Conservation (phyloP, 2,113 vertebrate species). For the Lepus timidus region DNA sequence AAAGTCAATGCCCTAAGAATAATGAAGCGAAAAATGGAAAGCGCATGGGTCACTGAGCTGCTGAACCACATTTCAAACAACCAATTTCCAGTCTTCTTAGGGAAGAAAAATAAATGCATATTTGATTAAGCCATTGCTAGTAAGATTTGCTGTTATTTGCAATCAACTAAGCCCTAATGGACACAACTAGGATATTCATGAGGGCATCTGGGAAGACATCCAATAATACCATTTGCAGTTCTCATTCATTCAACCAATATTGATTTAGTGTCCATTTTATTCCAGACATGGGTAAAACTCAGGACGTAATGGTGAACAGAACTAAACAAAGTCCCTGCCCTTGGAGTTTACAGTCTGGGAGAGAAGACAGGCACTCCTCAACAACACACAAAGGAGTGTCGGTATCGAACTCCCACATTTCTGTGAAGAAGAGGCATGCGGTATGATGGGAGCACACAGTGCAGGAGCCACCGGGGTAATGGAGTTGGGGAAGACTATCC, state of each 20-base stretch:
- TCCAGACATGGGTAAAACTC: neutral
- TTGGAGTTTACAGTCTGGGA: neutral
- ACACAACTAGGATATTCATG: neutral
- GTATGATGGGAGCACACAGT: neutral
- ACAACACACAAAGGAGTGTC: neutral
- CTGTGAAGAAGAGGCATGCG: neutral
- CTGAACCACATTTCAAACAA: neutral
- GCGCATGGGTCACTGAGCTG: neutral
- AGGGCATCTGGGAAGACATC: neutral
- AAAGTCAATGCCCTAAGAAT: neutral
- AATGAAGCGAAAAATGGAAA: conserved; percentile 7
- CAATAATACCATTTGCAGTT: neutral
- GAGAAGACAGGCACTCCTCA: neutral
- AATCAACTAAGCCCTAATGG: neutral
- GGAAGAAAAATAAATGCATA: neutral
- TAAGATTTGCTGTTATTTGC: neutral
- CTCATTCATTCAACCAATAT: neutral
- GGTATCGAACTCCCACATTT: neutral
- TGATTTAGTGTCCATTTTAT: neutral
- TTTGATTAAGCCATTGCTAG: conserved; percentile 4
- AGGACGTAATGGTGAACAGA: neutral
- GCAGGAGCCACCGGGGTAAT: neutral
- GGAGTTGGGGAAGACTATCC: neutral
- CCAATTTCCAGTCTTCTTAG: neutral
- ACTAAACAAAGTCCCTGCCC: neutral